Base-by-base conservation (phyloP, 2,888 invertebrate genomes). In the Tholera decimalis region DNA sequence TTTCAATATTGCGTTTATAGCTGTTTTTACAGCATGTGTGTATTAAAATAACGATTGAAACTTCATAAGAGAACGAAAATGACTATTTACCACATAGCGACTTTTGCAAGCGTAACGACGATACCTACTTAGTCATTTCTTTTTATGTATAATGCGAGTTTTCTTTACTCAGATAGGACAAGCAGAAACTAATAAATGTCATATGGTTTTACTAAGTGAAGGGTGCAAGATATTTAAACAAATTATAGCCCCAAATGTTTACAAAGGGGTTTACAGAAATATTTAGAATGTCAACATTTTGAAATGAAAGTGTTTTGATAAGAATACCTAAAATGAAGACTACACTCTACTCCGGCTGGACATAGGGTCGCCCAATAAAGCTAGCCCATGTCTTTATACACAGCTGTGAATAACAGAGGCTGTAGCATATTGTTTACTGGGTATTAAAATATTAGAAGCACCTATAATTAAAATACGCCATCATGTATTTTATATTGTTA, bases 401-500 rank as follows among this genome's bases (percentile, higher is more conserved):
- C 57, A 51, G 64, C 57, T 41, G 50, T n/a, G 43, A 43, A 44
- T n/a, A 20, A 15, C 5, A 24, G n/a, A 44, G 20, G 55, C 56
- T 15, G 3, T n/a, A 37, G 5, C n/a, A 18, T 9, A 26, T 18
- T 4, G 18, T 24, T 13, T 57, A 26, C 28, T 30, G 47, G 60
- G 41, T 61, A 60, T 56, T 37, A 77, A 85, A 87, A 87, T 89
- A 89, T 91, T 89, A 85, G 81, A 84, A 87, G 86, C 84, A 83
- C 80, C 81, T 84, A 81, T 76, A 66, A 54, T 79, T 82, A 81
- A 80, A 83, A 82, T 83, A 83, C 75, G 84, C 85, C 83, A 86
- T 70, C 79, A 72, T 70, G 77, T 79, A 82, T 80, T 82, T 88
- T 88, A 85, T 88, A 85, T 89, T 90, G 92, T 92, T 91, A 88